Evolutionary conservation across 1,140 invertebrate genomes (phyloP).

Genomic region (Formica exsecta): DNA sequence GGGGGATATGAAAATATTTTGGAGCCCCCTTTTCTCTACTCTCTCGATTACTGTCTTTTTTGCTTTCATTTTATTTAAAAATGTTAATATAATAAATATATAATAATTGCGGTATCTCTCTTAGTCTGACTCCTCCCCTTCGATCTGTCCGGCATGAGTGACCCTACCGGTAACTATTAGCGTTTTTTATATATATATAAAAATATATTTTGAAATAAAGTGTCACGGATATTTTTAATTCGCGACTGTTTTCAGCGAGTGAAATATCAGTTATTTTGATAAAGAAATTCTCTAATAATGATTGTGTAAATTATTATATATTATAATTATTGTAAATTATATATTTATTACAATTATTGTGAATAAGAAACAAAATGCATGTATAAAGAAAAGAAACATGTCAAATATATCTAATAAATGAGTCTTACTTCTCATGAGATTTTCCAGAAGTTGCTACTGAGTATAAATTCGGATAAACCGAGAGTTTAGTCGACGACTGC

Average conservation of each 20-base stretch:
- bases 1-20: too few relatives aligned
- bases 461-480: constrained; percentile 71
- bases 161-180: too few relatives aligned
- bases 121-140: too few relatives aligned
- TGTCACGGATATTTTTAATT: neutral
- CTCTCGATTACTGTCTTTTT: too few relatives aligned
- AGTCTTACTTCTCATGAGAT: neutral
- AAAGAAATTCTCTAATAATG: constrained; percentile 1
- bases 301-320: neutral
- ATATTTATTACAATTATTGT: too few relatives aligned
- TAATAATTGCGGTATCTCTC: too few relatives aligned
- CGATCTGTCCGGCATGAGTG: too few relatives aligned
- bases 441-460: constrained; percentile 55
- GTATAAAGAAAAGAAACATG: too few relatives aligned
- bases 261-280: neutral
- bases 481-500: constrained; percentile 38
- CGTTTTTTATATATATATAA: neutral
- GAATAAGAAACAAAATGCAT: neutral
- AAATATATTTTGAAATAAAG: constrained; percentile 23
- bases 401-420: neutral
- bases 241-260: neutral
- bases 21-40: too few relatives aligned
- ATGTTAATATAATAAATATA: too few relatives aligned
- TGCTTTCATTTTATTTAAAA: too few relatives aligned
- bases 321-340: neutral